Evolutionary conservation across 2,797 vertebrate genomes (phyloP).

Genomic region (Alauda arvensis): DNA sequence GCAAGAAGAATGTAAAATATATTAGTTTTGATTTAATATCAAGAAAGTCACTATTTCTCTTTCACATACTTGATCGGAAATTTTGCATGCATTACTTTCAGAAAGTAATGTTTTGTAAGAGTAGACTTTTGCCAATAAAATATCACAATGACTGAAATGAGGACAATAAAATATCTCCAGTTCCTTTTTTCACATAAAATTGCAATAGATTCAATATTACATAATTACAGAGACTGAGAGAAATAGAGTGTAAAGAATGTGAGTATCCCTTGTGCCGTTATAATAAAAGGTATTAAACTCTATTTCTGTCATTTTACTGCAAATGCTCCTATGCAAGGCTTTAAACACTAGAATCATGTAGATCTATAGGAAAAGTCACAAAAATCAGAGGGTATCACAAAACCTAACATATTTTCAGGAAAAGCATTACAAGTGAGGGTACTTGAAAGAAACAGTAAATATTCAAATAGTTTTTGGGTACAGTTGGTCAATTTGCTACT

Average conservation of each 20-base stretch:
- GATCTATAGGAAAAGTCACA: not conserved
- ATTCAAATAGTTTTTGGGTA: not conserved
- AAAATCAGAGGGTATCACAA: not conserved
- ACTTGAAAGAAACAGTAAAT: not conserved
- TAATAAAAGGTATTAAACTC: not conserved
- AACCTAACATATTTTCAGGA: not conserved
- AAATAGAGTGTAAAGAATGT: conserved; percentile 24
- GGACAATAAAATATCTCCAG: conserved; percentile 23
- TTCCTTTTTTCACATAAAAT: conserved; percentile 39
- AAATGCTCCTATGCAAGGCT: not conserved
- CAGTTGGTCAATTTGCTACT: not conserved
- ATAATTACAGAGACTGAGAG: conserved; percentile 27
- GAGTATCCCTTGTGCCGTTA: not conserved
- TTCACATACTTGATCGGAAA: conserved; percentile 22
- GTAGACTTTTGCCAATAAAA: conserved; percentile 47
- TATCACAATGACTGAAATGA: conserved; percentile 8
- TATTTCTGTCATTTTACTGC: conserved; percentile 7
- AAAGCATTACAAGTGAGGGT: rapidly evolving
- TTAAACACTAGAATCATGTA: not conserved
- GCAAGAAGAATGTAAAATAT: conserved; percentile 35
- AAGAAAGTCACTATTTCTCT: not conserved
- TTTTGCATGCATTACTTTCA: conserved; percentile 42
- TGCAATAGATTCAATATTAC: conserved; percentile 19
- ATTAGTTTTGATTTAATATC: conserved; percentile 42
- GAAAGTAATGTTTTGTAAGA: conserved; percentile 34